A percentile compares a stretch with the other conserved stretches of the same genome.
These are phyloP conservation scores for Bathynomus jamesi DNA, from an alignment of 1,140 invertebrate genomes.

Conservation along the genomic window DNA sequence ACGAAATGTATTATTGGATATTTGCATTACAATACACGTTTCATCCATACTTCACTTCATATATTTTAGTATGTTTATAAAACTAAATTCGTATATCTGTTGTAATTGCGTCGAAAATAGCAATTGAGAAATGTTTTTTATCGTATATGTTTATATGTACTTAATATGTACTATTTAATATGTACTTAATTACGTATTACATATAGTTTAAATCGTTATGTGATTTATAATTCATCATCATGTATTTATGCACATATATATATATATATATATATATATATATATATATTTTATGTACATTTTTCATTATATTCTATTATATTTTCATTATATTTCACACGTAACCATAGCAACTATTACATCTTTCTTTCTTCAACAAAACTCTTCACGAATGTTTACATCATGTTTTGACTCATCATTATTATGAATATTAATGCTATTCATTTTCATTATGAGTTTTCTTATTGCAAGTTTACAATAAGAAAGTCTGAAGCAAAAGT, in stretches of 20 bases:
- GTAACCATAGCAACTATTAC: neutral
- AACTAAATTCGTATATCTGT: too few species aligned
- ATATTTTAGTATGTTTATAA: too few species aligned
- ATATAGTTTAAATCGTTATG: neutral
- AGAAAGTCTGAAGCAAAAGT: neutral
- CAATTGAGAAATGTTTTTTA: too few species aligned
- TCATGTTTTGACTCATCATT: neutral
- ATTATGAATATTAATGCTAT: slow-evolving; percentile 3
- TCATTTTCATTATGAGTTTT: neutral
- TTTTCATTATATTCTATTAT: neutral
- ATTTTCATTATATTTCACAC: neutral
- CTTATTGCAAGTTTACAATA: neutral
- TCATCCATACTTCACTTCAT: too few species aligned
- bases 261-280: slow-evolving; percentile 9
- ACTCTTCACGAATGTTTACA: too few species aligned
- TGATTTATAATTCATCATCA: neutral
- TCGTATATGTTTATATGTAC: slow-evolving; percentile 1
- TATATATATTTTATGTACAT: neutral
- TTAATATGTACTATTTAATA: neutral
- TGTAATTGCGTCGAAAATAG: too few species aligned
- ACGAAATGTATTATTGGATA: too few species aligned
- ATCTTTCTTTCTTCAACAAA: too few species aligned
- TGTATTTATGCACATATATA: slow-evolving; percentile 1
- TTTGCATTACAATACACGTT: too few species aligned
- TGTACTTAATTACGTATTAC: neutral